These are phyloP conservation scores for Didymodactylos carnosus DNA, from an alignment of 2,888 invertebrate genomes.

Conservation along the genomic window DNA sequence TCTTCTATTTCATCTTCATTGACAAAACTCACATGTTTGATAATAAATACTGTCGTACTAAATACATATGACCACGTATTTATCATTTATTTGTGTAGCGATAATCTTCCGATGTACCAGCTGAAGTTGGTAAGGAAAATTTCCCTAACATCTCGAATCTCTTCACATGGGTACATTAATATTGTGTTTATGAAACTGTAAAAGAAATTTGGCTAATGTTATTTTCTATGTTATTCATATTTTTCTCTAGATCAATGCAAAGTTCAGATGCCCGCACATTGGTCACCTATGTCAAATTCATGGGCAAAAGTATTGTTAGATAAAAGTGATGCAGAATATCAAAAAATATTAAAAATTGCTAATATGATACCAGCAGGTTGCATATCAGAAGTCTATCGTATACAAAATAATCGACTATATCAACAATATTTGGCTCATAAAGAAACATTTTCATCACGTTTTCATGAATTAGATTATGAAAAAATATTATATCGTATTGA, in stretches of 20 bases:
- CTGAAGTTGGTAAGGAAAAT: no score
- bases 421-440: background rate
- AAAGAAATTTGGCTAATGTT: no score
- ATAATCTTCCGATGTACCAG: no score
- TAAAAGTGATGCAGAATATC: background rate
- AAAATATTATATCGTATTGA: background rate
- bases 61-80: no score
- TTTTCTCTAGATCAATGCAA: background rate
- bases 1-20: no score
- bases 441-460: background rate
- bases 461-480: background rate
- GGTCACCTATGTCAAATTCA: background rate
- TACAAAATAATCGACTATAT: background rate
- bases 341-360: background rate
- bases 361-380: background rate
- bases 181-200: no score
- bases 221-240: background rate
- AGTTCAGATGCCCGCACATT: background rate
- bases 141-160: no score
- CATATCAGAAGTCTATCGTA: background rate
- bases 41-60: no score
- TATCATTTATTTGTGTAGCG: no score
- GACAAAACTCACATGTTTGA: no score
- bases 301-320: background rate
- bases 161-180: no score